phyloP scores from a whole-genome alignment of 2,797 vertebrate genomes.

The Saguinus oedipus region DNA sequence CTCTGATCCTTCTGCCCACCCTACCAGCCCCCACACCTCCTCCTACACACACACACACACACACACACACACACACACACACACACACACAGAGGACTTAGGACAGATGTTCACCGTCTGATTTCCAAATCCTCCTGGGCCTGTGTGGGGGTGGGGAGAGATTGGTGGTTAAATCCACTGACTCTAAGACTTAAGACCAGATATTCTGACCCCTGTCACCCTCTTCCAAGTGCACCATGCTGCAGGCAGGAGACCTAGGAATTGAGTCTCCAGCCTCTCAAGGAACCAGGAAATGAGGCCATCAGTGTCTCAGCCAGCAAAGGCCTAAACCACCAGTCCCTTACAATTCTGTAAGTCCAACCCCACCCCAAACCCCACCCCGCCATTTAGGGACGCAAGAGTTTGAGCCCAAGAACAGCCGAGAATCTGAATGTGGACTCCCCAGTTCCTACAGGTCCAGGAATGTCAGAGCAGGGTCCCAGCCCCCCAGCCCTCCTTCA shows the following conservation, averaged over 20 bases:
- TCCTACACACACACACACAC: neutral
- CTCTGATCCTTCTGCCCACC: neutral
- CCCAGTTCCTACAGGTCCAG: neutral
- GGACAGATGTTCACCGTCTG: constrained; percentile 57
- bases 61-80: neutral
- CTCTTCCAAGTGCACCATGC: neutral
- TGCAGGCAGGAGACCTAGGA: neutral
- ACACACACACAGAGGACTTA: neutral
- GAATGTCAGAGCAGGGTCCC: neutral
- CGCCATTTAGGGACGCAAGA: neutral
- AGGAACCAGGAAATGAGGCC: neutral
- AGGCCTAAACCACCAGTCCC: neutral
- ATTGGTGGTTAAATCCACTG: constrained; percentile 55
- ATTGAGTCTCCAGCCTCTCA: neutral
- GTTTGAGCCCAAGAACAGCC: neutral
- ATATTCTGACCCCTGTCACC: constrained; percentile 37
- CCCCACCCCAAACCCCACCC: neutral
- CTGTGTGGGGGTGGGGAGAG: neutral
- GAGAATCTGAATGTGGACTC: neutral
- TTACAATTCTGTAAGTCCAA: neutral
- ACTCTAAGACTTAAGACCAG: constrained; percentile 64
- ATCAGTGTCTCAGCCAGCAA: neutral
- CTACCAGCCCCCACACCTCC: too few relatives aligned
- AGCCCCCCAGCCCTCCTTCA: neutral
- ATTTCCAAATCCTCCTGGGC: constrained; percentile 65